These are phyloP conservation scores for Lagocephalus sceleratus DNA, from an alignment of 2,797 vertebrate genomes.

Conservation along the genomic window DNA sequence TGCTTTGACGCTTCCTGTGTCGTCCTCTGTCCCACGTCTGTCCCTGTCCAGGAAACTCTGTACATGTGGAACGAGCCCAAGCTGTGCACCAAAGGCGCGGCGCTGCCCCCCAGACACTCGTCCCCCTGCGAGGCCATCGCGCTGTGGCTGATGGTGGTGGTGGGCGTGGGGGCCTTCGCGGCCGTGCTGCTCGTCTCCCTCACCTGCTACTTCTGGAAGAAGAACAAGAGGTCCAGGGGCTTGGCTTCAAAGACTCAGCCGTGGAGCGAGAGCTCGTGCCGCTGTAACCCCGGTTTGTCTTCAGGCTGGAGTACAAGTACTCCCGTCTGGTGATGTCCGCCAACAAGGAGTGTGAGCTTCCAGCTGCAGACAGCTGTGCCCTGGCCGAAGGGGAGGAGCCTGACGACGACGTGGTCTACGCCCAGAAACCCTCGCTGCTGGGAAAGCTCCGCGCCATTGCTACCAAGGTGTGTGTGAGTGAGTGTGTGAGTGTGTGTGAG, in stretches of 20 bases:
- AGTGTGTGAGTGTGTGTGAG: constrained; percentile 70
- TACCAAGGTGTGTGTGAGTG: constrained; percentile 81
- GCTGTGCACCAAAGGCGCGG: constrained; percentile 84
- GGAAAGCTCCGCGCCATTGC: constrained; percentile 92
- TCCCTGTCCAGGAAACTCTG: constrained; percentile 82
- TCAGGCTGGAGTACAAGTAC: constrained; percentile 93
- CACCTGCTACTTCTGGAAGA: constrained; percentile 99
- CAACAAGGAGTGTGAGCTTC: constrained; percentile 93
- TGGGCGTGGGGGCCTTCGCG: constrained; percentile 85
- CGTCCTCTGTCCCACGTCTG: not conserved
- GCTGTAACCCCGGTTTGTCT: not conserved
- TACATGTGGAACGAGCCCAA: constrained; percentile 95
- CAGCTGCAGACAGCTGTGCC: constrained; percentile 93
- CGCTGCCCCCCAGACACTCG: constrained; percentile 81
- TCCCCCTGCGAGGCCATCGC: constrained; percentile 87
- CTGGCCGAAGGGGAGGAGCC: constrained; percentile 88
- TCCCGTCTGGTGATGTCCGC: constrained; percentile 94
- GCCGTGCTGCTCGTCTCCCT: constrained; percentile 89
- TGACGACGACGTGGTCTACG: constrained; percentile 92
- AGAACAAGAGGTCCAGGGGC: constrained; percentile 93
- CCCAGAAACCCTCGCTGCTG: constrained; percentile 90
- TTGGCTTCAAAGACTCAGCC: no score
- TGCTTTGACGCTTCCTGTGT: not conserved
- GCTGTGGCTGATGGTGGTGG: constrained; percentile 92
- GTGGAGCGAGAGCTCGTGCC: no score